A percentile compares a stretch with the other conserved stretches of the same genome.
These are phyloP conservation scores for Anas acuta DNA, from an alignment of 2,797 vertebrate genomes.

Conservation along the genomic window DNA sequence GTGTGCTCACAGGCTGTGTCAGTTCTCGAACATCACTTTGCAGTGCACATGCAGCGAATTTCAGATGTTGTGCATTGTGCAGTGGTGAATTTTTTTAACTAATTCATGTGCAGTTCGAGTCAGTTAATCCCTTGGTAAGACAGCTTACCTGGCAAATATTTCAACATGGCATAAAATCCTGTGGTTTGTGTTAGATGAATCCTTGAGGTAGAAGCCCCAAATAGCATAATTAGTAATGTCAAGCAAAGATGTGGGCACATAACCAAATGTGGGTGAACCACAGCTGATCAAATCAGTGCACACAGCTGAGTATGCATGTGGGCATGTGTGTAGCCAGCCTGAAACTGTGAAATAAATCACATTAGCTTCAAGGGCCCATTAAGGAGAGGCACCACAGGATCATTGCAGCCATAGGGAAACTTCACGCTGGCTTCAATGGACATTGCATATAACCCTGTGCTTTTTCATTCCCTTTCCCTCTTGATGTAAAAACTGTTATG, in stretches of 20 bases:
- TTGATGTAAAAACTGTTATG: not conserved
- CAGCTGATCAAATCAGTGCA: not conserved
- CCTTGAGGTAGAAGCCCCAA: not conserved
- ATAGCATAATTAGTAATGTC: not conserved
- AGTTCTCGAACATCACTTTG: not conserved
- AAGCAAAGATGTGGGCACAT: not conserved
- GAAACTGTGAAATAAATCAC: not conserved
- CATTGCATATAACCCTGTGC: not conserved
- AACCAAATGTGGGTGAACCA: not conserved
- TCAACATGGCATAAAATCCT: not conserved
- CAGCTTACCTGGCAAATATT: not conserved
- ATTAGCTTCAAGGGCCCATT: not conserved
- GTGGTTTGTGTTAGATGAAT: rapidly evolving
- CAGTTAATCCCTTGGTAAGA: not conserved
- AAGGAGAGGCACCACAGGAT: not conserved
- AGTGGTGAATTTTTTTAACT: not conserved
- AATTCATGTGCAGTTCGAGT: not conserved
- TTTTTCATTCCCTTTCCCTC: not conserved
- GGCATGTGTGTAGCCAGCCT: not conserved
- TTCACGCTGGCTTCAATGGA: not conserved
- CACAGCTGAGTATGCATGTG: not conserved
- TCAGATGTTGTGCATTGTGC: not conserved
- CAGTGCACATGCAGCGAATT: not conserved
- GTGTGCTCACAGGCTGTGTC: rapidly evolving
- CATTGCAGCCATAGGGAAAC: not conserved